phyloP scores from a whole-genome alignment of 2,797 vertebrate genomes.

The Falco peregrinus region DNA sequence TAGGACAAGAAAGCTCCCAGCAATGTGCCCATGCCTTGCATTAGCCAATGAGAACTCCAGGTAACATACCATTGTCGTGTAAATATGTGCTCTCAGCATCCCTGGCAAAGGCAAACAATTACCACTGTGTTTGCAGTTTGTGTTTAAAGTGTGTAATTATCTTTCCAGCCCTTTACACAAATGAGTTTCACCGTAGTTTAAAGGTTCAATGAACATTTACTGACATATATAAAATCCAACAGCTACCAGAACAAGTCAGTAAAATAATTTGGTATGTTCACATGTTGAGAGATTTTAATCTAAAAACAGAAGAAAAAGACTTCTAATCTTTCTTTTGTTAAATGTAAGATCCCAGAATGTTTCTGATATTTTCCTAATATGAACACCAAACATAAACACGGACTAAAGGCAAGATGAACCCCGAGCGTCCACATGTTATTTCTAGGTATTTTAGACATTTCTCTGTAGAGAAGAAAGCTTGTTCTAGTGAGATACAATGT shows the following conservation, averaged over 20 bases:
- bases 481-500: background rate
- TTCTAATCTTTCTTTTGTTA: background rate
- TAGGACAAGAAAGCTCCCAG: background rate
- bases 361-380: background rate
- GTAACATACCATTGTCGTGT: background rate
- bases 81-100: background rate
- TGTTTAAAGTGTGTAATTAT: slow-evolving; percentile 53
- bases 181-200: background rate
- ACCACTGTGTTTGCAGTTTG: slow-evolving; percentile 16
- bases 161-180: background rate
- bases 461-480: background rate
- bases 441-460: background rate
- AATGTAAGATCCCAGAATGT: background rate
- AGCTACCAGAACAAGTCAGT: background rate
- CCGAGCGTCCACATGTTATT: background rate
- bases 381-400: background rate
- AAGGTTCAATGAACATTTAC: slow-evolving; percentile 11
- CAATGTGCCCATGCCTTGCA: background rate
- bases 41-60: background rate
- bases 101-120: slow-evolving; percentile 30
- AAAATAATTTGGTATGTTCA: background rate
- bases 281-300: background rate
- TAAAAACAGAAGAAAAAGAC: background rate
- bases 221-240: background rate
- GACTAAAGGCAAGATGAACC: background rate